Evolutionary conservation across 2,797 vertebrate species (phyloP), one percentile per base, ranked within the genome.

Genomic region (Bradypodion ventrale): DNA sequence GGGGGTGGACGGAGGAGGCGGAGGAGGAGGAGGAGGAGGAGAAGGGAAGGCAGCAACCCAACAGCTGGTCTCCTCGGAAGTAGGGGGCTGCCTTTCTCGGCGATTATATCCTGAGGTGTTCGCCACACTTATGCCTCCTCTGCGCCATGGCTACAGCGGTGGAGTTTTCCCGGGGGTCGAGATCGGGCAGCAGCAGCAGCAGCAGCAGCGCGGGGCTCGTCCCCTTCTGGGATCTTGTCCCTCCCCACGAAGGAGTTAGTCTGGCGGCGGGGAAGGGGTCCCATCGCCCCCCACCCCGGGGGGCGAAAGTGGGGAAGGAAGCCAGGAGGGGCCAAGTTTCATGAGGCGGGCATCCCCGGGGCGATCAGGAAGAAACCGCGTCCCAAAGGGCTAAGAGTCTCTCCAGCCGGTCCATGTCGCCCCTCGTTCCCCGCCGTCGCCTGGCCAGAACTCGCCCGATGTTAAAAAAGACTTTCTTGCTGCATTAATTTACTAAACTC

Each of bases 401-500:
- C 89, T 89, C 63, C 83, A 90, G 87, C 91, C 93, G 93, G 92
- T 83, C 93, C 92, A 92, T 96, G 93, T 93, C 87, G 94, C 93
- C 87, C 89, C 93, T 92, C 92, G 87, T 91, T 94, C 90, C 92
- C 89, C 91, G 87, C 92, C 13, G 46, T 92, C 88, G 78, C 92
- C 81, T 87, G 80, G 88, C 85, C 87, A 90, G 89, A 92, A 89
- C 93, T 93, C 89, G 80, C 92, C 92, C 93, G 95, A 93, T 93
- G 94, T 95, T 95, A 95, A n/a, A n/a, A n/a, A n/a, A 94, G 96
- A 95, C 91, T 97, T 97, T 97, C 97, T 96, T 98, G 96, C 98
- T 98, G 98, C 98, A 99, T 98, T 98, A 97, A 99, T 99, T 98
- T 98, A 98, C 96, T 97, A 98, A 98, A 98, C 97, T 97, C 95